Evolutionary conservation across 2,113 vertebrate species (phyloP).

Genomic region (Alces alces): DNA sequence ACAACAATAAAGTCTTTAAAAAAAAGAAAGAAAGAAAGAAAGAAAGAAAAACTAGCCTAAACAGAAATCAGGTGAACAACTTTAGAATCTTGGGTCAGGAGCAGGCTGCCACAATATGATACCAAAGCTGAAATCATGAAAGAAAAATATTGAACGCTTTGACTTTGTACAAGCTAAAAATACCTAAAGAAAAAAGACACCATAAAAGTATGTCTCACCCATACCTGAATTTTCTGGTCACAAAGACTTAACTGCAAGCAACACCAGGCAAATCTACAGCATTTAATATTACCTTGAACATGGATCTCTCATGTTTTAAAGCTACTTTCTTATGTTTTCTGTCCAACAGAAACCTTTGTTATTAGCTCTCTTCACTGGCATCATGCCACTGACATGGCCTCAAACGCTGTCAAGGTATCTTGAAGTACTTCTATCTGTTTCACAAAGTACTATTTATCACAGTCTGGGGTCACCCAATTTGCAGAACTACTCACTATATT

Average conservation of each 20-base stretch:
- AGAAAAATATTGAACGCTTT: not conserved
- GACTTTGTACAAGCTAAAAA: not conserved
- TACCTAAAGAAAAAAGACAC: not conserved
- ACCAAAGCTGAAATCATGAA: not conserved
- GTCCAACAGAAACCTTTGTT: not conserved
- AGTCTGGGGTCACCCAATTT: slow-evolving; percentile 49
- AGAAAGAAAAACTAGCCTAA: not conserved
- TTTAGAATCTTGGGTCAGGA: not conserved
- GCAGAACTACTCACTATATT: slow-evolving; percentile 63
- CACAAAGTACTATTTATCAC: slow-evolving; percentile 35
- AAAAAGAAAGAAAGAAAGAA: not conserved
- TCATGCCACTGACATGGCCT: not conserved
- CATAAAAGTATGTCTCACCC: not conserved
- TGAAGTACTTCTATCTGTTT: not conserved
- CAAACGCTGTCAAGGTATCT: not conserved
- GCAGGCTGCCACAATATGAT: not conserved
- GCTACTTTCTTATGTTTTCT: not conserved
- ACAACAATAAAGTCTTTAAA: not conserved
- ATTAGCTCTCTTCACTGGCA: not conserved
- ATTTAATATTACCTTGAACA: not conserved
- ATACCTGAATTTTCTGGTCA: not conserved
- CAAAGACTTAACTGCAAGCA: not conserved
- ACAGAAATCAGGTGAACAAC: not conserved
- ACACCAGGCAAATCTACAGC: not conserved
- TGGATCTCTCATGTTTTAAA: not conserved